Evolutionary conservation across 2,888 invertebrate species (phyloP).

Genomic region (Dolichomitus sp.): DNA sequence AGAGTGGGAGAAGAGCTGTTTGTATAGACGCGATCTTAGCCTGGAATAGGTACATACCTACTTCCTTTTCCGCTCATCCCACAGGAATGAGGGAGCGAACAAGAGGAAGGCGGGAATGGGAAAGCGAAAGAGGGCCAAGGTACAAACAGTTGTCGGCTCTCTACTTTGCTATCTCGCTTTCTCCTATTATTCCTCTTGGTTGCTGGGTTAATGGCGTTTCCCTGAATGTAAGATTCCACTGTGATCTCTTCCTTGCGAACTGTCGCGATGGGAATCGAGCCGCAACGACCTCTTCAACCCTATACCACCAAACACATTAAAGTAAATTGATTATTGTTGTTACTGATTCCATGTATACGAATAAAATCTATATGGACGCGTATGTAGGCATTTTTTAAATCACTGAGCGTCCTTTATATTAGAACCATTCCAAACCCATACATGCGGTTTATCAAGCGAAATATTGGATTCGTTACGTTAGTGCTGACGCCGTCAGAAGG

Average conservation of each 20-base stretch:
- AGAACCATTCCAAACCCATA: background rate
- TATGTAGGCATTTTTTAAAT: background rate
- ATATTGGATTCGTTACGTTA: too few species aligned
- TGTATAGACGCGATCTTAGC: slow-evolving; percentile 41
- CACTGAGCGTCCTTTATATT: background rate
- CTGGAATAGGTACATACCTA: slow-evolving; percentile 18
- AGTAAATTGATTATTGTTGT: slow-evolving; percentile 6
- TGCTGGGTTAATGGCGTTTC: slow-evolving; percentile 42
- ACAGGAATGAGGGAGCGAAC: slow-evolving; percentile 17
- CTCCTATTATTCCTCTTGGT: slow-evolving; percentile 12
- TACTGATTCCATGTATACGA: background rate
- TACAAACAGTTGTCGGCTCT: background rate
- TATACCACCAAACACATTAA: background rate
- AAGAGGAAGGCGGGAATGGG: background rate
- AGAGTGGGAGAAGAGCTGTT: slow-evolving; percentile 25
- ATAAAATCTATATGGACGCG: background rate
- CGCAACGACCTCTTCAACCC: background rate
- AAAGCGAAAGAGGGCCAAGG: slow-evolving; percentile 7
- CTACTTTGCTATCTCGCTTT: background rate
- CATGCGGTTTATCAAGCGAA: too few species aligned
- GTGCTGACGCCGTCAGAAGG: too few species aligned
- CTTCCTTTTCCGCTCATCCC: slow-evolving; percentile 6
- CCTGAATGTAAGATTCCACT: slow-evolving; percentile 2
- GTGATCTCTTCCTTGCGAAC: background rate
- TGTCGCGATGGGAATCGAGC: background rate